These are phyloP conservation scores for Alces alces DNA, from an alignment of 2,113 vertebrate genomes.

Conservation along the genomic window DNA sequence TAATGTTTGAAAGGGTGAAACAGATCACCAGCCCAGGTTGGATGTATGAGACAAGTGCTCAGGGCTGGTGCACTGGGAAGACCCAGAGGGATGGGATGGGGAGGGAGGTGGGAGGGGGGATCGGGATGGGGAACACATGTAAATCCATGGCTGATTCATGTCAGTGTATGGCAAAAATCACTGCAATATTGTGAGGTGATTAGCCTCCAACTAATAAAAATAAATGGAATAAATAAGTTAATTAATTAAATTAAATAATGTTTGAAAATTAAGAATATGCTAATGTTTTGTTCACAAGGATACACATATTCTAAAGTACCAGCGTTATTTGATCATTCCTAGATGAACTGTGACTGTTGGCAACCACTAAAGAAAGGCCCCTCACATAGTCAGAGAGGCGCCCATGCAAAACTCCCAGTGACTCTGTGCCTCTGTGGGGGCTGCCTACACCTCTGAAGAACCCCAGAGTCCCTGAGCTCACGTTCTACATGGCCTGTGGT, in stretches of 20 bases:
- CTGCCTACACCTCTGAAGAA: neutral
- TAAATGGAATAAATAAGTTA: too few species aligned
- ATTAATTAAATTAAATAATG: neutral
- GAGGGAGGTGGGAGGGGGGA: too few species aligned
- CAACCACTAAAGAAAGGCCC: neutral
- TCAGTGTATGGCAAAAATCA: too few species aligned
- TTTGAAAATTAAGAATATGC: neutral
- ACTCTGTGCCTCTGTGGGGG: accelerated
- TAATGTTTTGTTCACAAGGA: neutral
- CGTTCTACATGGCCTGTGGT: neutral
- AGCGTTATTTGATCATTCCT: neutral
- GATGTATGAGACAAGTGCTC: too few species aligned
- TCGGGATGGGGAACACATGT: too few species aligned
- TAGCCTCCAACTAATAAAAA: too few species aligned
- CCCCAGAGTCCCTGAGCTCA: neutral
- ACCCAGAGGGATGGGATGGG: too few species aligned
- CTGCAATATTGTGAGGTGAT: too few species aligned
- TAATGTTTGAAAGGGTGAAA: neutral
- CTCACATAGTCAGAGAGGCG: neutral
- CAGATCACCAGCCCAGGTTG: too few species aligned
- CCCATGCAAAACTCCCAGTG: neutral
- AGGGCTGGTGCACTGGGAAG: too few species aligned
- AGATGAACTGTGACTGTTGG: neutral
- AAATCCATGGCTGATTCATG: too few species aligned
- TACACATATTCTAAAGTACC: neutral